Percentiles rank a stretch among this genome's conserved stretches.
Evolutionary conservation across 2,888 invertebrate species (phyloP).

Genomic region (Mechanitis mazaeus): DNA sequence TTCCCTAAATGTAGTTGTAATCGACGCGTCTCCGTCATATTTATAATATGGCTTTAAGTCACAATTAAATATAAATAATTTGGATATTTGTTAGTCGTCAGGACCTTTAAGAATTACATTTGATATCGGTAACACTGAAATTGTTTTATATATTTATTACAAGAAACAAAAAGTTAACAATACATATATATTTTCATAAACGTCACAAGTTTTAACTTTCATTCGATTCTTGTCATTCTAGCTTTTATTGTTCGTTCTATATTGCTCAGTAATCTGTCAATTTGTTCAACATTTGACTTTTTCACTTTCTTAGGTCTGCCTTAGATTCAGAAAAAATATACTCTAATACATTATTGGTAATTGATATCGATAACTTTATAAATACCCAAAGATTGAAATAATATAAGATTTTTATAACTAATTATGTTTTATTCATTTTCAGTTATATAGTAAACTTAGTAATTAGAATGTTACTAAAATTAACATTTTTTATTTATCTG

Average conservation of each 20-base stretch:
- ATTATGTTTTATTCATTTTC: no score
- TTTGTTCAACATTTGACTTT: not conserved
- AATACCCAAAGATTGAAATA: no score
- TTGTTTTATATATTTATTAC: slow-evolving; percentile 50
- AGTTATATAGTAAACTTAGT: no score
- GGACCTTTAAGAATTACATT: slow-evolving; percentile 58
- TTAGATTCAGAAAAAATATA: no score
- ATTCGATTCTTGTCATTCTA: slow-evolving; percentile 21
- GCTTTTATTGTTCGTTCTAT: slow-evolving; percentile 15
- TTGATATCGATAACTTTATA: no score
- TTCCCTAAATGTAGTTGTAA: slow-evolving; percentile 74
- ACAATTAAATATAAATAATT: slow-evolving; percentile 13
- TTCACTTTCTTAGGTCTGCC: not conserved
- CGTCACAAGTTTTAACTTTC: slow-evolving; percentile 26
- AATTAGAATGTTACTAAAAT: no score
- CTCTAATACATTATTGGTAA: no score
- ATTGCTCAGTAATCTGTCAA: slow-evolving; percentile 12
- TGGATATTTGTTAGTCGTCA: slow-evolving; percentile 35
- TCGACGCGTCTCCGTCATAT: slow-evolving; percentile 69
- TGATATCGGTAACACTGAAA: slow-evolving; percentile 49
- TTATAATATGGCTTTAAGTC: slow-evolving; percentile 39
- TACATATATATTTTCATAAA: slow-evolving; percentile 26
- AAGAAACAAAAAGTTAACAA: slow-evolving; percentile 61
- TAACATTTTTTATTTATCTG: no score
- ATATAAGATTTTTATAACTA: no score